Evolutionary conservation across 2,113 vertebrate genomes (phyloP).

Genomic region (Phalacrocorax pelagicus): DNA sequence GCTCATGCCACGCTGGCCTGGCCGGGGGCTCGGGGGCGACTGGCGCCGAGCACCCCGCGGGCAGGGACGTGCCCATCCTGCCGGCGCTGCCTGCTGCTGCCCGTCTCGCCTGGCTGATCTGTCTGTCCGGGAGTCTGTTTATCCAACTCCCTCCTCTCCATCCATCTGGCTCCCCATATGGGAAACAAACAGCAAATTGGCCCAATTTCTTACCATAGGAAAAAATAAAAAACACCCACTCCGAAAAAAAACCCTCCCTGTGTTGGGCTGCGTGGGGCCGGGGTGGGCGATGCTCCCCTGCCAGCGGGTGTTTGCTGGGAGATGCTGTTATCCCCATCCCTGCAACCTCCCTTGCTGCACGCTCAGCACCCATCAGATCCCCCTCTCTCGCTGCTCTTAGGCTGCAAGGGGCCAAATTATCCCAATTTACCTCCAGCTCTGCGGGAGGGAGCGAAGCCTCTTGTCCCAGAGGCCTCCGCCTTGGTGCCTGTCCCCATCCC

Average conservation of each 20-base stretch:
- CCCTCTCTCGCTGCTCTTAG: neutral
- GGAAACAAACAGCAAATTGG: conserved; percentile 53
- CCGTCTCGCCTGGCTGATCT: neutral
- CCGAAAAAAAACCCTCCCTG: neutral
- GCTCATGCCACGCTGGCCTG: neutral
- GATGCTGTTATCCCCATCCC: neutral
- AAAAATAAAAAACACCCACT: neutral
- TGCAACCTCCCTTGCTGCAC: neutral
- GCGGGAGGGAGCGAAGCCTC: rapidly evolving
- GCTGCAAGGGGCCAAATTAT: neutral
- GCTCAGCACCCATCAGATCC: neutral
- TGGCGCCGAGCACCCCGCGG: neutral
- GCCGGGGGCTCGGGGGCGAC: neutral
- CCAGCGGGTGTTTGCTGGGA: rapidly evolving
- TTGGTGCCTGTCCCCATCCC: neutral
- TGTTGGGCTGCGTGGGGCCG: rapidly evolving
- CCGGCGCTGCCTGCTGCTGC: neutral
- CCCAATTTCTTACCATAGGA: conserved; percentile 17
- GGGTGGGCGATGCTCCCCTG: rapidly evolving
- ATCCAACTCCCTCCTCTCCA: conserved; percentile 57
- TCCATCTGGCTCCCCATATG: conserved; percentile 78
- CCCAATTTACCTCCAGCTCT: neutral
- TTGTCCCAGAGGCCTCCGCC: rapidly evolving
- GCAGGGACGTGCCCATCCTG: neutral
- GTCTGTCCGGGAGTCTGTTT: conserved; percentile 37